Evolutionary conservation across 1,140 invertebrate species (phyloP).

Genomic region (Drosophila burlai): DNA sequence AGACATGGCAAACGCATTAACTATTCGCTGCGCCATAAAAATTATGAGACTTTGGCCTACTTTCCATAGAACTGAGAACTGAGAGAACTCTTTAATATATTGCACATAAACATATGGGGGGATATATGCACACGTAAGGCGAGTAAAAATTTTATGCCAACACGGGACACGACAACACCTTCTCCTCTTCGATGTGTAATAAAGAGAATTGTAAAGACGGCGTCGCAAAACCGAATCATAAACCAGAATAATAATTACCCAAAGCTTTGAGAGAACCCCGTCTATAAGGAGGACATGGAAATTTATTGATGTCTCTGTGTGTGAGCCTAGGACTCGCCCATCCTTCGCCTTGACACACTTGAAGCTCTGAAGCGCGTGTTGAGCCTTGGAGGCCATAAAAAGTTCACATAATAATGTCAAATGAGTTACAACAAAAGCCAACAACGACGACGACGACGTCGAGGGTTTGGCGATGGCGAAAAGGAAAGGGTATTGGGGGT

Average conservation of each 20-base stretch:
- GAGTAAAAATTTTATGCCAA: constrained; percentile 72
- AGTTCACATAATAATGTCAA: constrained; percentile 84
- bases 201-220: constrained; percentile 79
- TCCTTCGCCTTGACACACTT: constrained; percentile 24
- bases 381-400: constrained; percentile 80
- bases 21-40: constrained; percentile 73
- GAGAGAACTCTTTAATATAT: constrained; percentile 9
- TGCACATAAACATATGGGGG: constrained; percentile 7
- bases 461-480: constrained; percentile 6
- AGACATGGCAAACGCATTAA: constrained; percentile 76
- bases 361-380: constrained; percentile 48
- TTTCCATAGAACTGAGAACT: constrained; percentile 14
- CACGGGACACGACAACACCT: constrained; percentile 37
- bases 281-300: constrained; percentile 52
- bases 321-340: constrained; percentile 54
- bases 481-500: constrained; percentile 9
- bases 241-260: constrained; percentile 84
- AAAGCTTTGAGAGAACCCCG: constrained; percentile 66
- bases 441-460: neutral
- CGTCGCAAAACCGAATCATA: constrained; percentile 68
- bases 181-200: constrained; percentile 60
- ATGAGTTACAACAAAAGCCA: constrained; percentile 80
- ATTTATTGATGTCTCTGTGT: constrained; percentile 71
- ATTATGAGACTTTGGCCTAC: constrained; percentile 62
- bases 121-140: constrained; percentile 44